A percentile compares a stretch with the other conserved stretches of the same genome.
phyloP scores from a whole-genome alignment of 35 echinoderm and acorn worm species.

The Eucidaris tribuloides region DNA sequence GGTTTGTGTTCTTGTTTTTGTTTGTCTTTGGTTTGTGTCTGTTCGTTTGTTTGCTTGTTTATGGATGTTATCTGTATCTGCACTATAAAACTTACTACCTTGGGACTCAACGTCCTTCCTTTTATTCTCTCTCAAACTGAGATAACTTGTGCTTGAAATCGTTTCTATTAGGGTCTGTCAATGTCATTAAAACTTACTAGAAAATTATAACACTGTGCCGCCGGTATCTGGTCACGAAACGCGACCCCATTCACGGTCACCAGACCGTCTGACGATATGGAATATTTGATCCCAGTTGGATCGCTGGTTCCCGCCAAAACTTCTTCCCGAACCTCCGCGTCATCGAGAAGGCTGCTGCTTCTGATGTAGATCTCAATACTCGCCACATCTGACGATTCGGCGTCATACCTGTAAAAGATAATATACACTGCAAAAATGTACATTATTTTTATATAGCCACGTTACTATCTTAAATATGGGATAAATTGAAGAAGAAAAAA shows the following conservation, averaged over 20 bases:
- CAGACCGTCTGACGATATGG: background rate
- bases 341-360: background rate
- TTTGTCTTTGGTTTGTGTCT: too few species aligned
- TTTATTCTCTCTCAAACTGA: too few species aligned
- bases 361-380: background rate
- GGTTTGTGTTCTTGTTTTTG: too few species aligned
- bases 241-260: background rate
- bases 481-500: too few species aligned
- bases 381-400: background rate
- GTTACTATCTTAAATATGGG: background rate
- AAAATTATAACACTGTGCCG: background rate
- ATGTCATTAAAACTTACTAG: too few species aligned
- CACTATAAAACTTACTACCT: too few species aligned
- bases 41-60: too few species aligned
- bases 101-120: too few species aligned
- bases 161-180: too few species aligned
- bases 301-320: conserved; percentile 2
- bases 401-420: background rate
- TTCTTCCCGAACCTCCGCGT: background rate
- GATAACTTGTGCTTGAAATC: too few species aligned
- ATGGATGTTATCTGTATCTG: too few species aligned
- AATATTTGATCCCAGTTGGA: background rate
- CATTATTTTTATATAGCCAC: background rate
- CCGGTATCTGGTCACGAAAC: background rate
- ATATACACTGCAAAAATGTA: background rate